Conservation (phyloP, 53 echinoderm and acorn worm genomes). For the Glandiceps talaboti region DNA sequence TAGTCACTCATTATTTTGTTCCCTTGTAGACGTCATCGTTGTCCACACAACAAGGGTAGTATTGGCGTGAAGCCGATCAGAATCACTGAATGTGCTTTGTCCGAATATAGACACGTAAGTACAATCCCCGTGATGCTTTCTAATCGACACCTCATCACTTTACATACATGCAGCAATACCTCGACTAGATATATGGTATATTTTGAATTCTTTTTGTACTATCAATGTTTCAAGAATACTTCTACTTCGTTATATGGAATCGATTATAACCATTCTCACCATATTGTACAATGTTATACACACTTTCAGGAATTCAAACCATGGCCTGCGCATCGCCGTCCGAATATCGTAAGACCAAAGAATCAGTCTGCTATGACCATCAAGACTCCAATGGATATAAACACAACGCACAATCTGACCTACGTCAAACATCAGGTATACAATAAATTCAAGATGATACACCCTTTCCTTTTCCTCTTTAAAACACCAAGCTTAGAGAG, state of each 20-base stretch:
- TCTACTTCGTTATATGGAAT: no score
- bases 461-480: no score
- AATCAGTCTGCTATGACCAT: slow-evolving; percentile 7
- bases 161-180: no score
- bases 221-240: no score
- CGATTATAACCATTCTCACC: no score
- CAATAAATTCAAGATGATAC: no score
- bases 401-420: slow-evolving; percentile 48
- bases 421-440: slow-evolving; percentile 78
- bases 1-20: not conserved
- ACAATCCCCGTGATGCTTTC: not conserved
- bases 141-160: no score
- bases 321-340: slow-evolving; percentile 63
- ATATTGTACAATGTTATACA: no score
- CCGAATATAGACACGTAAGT: slow-evolving; percentile 6
- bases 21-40: slow-evolving; percentile 7
- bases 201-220: no score
- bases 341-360: slow-evolving; percentile 53
- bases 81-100: not conserved
- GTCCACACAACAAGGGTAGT: not conserved
- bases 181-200: no score
- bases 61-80: not conserved
- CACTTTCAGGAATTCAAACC: slow-evolving; percentile 42
- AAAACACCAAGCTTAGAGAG: no score
- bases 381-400: slow-evolving; percentile 15